Evolutionary conservation across 2,797 vertebrate genomes (phyloP).

Genomic region (Parauchenoglanis punctatus): DNA sequence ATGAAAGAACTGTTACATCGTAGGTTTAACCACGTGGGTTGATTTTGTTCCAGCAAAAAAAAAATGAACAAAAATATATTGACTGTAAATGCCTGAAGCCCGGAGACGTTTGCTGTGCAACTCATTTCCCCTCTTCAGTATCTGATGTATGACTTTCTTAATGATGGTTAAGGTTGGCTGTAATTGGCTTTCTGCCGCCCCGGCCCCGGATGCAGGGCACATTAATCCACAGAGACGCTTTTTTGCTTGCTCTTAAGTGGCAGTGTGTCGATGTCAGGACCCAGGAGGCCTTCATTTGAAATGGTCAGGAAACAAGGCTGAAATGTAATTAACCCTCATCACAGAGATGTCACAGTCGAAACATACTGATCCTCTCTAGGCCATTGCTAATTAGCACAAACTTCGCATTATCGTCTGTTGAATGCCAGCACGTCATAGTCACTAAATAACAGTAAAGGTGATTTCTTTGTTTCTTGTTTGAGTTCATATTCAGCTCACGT

Average conservation of each 20-base stretch:
- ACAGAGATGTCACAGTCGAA: not conserved
- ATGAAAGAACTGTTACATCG: not conserved
- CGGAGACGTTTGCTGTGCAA: not conserved
- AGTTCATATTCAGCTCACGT: not conserved
- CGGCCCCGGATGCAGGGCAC: not conserved
- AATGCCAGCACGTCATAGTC: not conserved
- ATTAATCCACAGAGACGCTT: constrained; percentile 42
- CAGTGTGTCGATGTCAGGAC: constrained; percentile 9
- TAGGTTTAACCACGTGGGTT: not conserved
- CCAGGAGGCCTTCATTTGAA: constrained; percentile 30
- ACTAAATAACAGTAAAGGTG: not conserved
- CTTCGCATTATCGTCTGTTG: constrained; percentile 27
- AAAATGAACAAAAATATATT: too few relatives aligned
- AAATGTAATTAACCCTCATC: constrained; percentile 41
- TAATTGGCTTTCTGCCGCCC: constrained; percentile 44
- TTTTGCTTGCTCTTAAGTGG: constrained; percentile 35
- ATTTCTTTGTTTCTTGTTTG: not conserved
- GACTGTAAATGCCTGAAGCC: not conserved
- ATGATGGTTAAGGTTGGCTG: constrained; percentile 25
- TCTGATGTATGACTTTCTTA: constrained; percentile 13
- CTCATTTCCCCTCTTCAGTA: constrained; percentile 4
- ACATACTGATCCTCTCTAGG: constrained; percentile 18
- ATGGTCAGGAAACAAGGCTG: constrained; percentile 7
- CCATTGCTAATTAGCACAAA: not conserved
- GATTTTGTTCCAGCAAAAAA: not conserved